Evolutionary conservation across 2,888 invertebrate genomes (phyloP), one percentile per base, ranked within the genome.

Genomic region (Julus scanicus): DNA sequence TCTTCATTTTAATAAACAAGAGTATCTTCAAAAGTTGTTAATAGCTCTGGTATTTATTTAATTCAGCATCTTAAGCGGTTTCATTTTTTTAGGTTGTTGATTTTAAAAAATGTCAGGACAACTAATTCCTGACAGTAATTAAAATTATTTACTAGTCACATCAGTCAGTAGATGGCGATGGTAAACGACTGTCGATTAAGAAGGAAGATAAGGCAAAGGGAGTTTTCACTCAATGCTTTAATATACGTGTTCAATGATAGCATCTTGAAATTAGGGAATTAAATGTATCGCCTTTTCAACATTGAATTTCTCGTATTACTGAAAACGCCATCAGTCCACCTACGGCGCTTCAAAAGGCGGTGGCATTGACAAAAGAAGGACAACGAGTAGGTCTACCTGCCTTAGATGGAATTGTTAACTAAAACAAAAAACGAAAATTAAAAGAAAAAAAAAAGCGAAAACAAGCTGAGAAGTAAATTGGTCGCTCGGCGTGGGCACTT

Each of bases 281-380:
- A 17, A 63, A 63, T 63, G 2, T 11, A 53, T 53, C 53, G 53
- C 53, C 53, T 53, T 63, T 63, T 63, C 71, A 29, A 5, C 20
- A 71, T 71, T 71, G 29, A 71, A 71, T 71, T 29, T 29, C 71
- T 8, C 4, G 11, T 53, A 53, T 44, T 44, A 13, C 49, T 49
- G 49, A 49, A 53, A 29, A 44, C 44, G 6, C 44, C 44, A 44
- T 6, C 29, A 29, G 6, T 29, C 29, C 20, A 71, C 29, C 29
- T 71, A 29, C 29, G 71, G 71, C 20, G 71, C 29, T 71, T 71
- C 71, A 63, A 20, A 29, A 71, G 71, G 71, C 29, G 71, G 71
- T 71, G 71, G 71, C 71, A 71, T 71, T 71, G 71, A 71, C 71
- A 20, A 63, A n/a, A 29, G 71, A 71, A 71, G 71, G 71, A 71